These are phyloP conservation scores for Rhodinocichla rosea DNA, from an alignment of 2,113 vertebrate species.

Conservation along the genomic window DNA sequence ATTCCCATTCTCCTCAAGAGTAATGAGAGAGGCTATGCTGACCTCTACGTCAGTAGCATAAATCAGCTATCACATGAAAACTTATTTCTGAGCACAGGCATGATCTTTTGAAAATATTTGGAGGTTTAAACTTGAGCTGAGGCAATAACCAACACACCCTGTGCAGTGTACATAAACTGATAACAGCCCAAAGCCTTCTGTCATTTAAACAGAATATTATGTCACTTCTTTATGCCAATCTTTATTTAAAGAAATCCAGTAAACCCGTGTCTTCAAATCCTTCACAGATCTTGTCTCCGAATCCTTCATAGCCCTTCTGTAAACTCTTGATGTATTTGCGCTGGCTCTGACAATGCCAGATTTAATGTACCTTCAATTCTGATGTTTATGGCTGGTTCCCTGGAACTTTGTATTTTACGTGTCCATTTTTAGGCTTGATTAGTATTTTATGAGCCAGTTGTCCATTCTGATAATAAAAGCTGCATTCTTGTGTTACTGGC, in stretches of 20 bases:
- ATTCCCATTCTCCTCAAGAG: neutral
- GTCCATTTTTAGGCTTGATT: neutral
- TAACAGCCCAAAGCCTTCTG: neutral
- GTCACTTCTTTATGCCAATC: neutral
- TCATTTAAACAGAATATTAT: neutral
- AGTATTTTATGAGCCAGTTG: neutral
- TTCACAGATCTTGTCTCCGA: neutral
- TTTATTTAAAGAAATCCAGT: neutral
- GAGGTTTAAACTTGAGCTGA: neutral
- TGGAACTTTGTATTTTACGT: neutral
- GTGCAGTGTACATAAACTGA: accelerated
- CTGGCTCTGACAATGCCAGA: neutral
- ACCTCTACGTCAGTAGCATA: neutral
- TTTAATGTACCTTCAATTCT: neutral
- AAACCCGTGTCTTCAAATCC: neutral
- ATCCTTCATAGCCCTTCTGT: neutral
- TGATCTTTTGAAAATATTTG: neutral
- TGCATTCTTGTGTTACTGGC: neutral
- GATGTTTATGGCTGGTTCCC: neutral
- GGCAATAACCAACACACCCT: neutral
- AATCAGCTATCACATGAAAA: neutral
- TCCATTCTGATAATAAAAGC: neutral
- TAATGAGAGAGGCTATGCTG: neutral
- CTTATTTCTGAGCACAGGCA: neutral
- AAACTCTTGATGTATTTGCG: neutral